Base-by-base conservation (phyloP, 1,140 invertebrate species). In the Pseudobourletiella spinata region DNA sequence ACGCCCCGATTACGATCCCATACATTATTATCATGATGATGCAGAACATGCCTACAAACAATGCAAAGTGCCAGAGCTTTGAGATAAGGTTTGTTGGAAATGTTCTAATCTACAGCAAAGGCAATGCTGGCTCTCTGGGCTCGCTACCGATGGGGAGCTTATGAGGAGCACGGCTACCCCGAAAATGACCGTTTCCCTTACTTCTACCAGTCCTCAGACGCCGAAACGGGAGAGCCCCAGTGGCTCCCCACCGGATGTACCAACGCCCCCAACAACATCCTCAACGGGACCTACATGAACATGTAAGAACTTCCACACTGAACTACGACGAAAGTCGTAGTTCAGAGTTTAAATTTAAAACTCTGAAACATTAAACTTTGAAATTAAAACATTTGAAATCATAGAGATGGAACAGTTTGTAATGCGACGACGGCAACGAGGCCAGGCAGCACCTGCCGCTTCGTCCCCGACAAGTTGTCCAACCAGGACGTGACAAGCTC, bases 111-210 rank as follows among this genome's bases (percentile, higher is more conserved):
- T 48, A 46, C 50, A 64, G 61, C 26, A 28, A 67, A 67, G 57
- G 61, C 58, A 22, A 29, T 67, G 22, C 15, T 67, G 3, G 56
- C 28, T 20, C 44, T 35, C 32, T 67, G 65, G 65, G 65, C 65
- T n/a, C 39, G 61, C 18, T 61, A 32, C 22, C 51, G 65, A 22
- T 67, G 46, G 35, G 65, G 65, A n/a, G 48, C 59, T 29, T 67
- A 60, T 60, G 65, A 67, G 6, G 64, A 61, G 54, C 58, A 61
- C 24, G 64, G 64, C 15, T 52, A 58, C 42, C 61, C 56, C 16
- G 59, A 52, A 20, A 48, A 65, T 24, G 3, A 42, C 20, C 30
- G n/a, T 26, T 66, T 64, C 57, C 64, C 68, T 0, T 69, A 69
- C 50, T 62, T 60, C 32, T 60, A 61, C n/a, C n/a, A 25, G 18